phyloP scores from a whole-genome alignment of 2,888 invertebrate species.

The Coelinius sp. region DNA sequence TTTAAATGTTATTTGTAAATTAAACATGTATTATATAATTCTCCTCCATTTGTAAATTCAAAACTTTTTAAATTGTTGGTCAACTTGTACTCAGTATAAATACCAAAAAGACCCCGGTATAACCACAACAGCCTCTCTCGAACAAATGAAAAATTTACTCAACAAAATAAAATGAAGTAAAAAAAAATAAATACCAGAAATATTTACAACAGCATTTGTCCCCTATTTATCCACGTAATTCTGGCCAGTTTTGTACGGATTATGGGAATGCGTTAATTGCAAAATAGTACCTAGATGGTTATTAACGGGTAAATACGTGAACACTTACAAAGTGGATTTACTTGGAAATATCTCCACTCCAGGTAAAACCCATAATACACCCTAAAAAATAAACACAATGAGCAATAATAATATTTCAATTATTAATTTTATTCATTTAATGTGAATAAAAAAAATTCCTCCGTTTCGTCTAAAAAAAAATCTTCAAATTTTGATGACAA shows the following conservation, averaged over 20 bases:
- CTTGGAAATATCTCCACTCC: conserved; percentile 15
- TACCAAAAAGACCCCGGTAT: not conserved
- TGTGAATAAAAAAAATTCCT: too few relatives aligned
- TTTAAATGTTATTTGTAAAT: conserved; percentile 1
- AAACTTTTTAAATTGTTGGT: conserved; percentile 37
- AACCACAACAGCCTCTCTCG: too few relatives aligned
- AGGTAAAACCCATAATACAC: not conserved
- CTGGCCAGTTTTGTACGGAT: conserved; percentile 1
- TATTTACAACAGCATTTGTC: conserved; percentile 12
- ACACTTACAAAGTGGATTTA: conserved; percentile 34
- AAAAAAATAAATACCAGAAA: conserved; percentile 12
- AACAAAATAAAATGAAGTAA: not conserved
- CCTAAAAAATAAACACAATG: not conserved
- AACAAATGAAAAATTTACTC: not conserved
- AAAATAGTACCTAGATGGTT: conserved; percentile 54
- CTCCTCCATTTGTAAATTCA: conserved; percentile 17
- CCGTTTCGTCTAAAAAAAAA: too few relatives aligned
- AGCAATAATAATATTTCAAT: not conserved
- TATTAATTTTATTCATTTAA: too few relatives aligned
- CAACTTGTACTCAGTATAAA: conserved; percentile 12
- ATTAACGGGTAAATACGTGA: conserved; percentile 38
- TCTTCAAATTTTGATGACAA: not conserved
- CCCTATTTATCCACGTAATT: not conserved
- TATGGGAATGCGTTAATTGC: conserved; percentile 60
- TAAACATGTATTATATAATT: not conserved